These are phyloP conservation scores for Eubucco bourcierii DNA, from an alignment of 2,113 vertebrate genomes.

Conservation along the genomic window DNA sequence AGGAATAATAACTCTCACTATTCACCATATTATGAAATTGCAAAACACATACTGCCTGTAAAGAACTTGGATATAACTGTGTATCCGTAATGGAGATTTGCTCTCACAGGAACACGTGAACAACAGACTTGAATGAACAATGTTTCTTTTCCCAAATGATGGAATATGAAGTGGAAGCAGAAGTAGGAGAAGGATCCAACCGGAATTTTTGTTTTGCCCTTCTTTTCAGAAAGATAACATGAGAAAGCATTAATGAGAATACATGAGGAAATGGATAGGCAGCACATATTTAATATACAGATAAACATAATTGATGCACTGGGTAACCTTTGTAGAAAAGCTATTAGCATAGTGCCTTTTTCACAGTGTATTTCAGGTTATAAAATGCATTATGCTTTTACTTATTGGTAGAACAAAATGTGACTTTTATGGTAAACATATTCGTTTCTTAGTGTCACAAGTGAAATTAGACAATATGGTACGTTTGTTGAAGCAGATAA, in stretches of 20 bases:
- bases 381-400: background rate
- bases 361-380: background rate
- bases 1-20: background rate
- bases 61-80: background rate
- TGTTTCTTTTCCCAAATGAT: background rate
- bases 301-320: background rate
- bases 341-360: background rate
- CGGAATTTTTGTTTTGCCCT: background rate
- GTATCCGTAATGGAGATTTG: background rate
- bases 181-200: background rate
- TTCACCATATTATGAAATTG: background rate
- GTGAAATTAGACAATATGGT: background rate
- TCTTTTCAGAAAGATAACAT: background rate
- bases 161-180: background rate
- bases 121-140: background rate
- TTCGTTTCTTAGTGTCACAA: background rate
- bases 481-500: background rate
- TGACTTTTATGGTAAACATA: background rate
- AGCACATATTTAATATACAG: accelerated
- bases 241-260: background rate
- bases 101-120: background rate
- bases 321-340: background rate
- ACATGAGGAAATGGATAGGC: background rate
- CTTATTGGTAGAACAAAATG: background rate
- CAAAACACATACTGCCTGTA: background rate